Evolutionary conservation across 53 echinoderm and acorn worm species (phyloP).

Genomic region (Temnopleurus reevesii): DNA sequence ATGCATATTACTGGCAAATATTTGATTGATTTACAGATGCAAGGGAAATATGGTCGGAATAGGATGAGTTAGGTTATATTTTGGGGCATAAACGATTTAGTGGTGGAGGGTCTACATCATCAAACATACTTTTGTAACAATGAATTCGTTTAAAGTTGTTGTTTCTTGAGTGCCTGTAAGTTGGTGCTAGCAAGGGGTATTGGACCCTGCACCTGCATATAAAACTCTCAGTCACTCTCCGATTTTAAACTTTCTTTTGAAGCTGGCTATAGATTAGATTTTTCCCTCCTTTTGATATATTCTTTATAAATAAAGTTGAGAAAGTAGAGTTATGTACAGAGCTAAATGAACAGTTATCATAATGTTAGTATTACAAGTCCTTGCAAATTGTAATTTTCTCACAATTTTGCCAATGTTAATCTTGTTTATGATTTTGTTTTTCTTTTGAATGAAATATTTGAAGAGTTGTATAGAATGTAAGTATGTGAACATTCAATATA

Average conservation of each 20-base stretch:
- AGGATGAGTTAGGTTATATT: no score
- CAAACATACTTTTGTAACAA: neutral
- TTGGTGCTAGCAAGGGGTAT: neutral
- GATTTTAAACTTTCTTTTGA: neutral
- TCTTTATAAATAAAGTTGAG: no score
- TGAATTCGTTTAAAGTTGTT: neutral
- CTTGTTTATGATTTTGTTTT: conserved; percentile 5
- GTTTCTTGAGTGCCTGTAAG: neutral
- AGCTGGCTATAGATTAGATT: neutral
- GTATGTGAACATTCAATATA: conserved; percentile 16
- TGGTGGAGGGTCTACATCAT: neutral
- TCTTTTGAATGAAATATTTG: conserved; percentile 28
- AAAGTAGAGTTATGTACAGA: no score
- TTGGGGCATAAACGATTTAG: no score
- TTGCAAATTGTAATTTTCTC: neutral
- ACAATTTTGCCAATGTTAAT: neutral
- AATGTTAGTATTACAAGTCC: neutral
- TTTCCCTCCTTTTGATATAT: neutral
- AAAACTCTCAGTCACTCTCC: neutral
- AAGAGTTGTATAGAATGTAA: conserved; percentile 7
- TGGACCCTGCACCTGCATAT: neutral
- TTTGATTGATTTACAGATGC: no score
- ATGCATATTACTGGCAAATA: no score
- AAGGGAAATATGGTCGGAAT: no score
- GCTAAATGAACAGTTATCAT: no score